Base-by-base conservation (phyloP, 2,113 vertebrate genomes). In the Anguilla japonica region DNA sequence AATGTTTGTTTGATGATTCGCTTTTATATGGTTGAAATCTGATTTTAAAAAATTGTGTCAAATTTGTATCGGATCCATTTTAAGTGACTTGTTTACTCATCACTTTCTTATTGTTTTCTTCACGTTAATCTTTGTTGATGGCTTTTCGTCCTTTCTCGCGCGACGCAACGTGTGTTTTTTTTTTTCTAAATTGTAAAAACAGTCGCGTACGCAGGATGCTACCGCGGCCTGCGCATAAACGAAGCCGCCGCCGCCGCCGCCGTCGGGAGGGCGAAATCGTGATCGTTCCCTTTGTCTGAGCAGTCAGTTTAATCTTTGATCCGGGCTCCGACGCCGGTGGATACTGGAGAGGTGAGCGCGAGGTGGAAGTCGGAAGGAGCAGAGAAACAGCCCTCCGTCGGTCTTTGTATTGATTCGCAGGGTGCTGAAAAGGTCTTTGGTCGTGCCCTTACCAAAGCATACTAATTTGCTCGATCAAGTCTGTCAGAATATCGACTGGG, bases 401-500 rank as follows among this genome's bases (percentile, higher is more conserved):
- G 95, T 95, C 96, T 96, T 95, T 96, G 95, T 96, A 98, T 99
- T 96, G 98, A 99, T 98, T 97, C 93, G 93, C 95, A 93, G 94
- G 95, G 96, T 97, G 97, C 95, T 97, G 97, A 97, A 98, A 98
- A 97, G 97, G 97, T 97, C 97, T 97, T 97, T 97, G 97, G 97
- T 98, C 96, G 78, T 96, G 97, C 97, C 97, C 97, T 97, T 96
- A 96, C 97, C 96, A 96, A 97, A 97, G 97, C 97, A 98, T 97
- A 97, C 97, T 98, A 98, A 99, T 99, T 98, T 98, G 96, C 97
- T 97, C 96, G 96, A 98, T 98, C 97, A 97, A 97, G 96, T 97
- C 97, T 98, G 97, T 98, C 96, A 96, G 97, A 97, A 94, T 98
- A 98, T 98, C 95, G 97, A 98, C 97, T 97, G 96, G 96, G 97